Evolutionary conservation across 2,888 invertebrate genomes (phyloP).

Genomic region (Druceiella hillmani): DNA sequence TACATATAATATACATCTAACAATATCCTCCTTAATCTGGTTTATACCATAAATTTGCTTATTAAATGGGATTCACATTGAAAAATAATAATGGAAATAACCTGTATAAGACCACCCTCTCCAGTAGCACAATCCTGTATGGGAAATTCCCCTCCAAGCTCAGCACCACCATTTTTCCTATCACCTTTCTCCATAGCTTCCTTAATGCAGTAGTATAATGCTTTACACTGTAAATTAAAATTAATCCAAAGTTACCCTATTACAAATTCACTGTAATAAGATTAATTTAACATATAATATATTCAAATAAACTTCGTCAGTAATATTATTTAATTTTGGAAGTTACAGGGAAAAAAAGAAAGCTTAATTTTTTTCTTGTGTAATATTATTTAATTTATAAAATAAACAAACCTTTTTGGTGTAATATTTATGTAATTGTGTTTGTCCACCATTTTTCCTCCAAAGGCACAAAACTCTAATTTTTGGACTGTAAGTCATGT

Average conservation of each 20-base stretch:
- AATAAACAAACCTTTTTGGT: conserved; percentile 80
- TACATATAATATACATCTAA: no score
- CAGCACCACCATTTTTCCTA: conserved; percentile 61
- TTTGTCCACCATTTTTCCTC: conserved; percentile 91
- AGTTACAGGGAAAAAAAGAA: no score
- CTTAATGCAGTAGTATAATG: conserved; percentile 97
- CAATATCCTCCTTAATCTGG: no score
- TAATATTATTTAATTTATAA: background rate
- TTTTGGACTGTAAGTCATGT: conserved; percentile 99
- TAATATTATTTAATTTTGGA: no score
- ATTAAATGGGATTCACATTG: no score
- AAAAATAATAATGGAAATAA: no score
- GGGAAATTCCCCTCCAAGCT: conserved; percentile 94
- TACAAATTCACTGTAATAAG: conserved; percentile 3
- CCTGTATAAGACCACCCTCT: conserved; percentile 93
- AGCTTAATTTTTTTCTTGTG: no score
- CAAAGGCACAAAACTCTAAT: conserved; percentile 96
- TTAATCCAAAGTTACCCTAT: conserved; percentile 2
- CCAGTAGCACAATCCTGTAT: conserved; percentile 96
- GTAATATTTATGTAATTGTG: conserved; percentile 96
- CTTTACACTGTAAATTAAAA: conserved; percentile 80
- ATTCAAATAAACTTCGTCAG: no score
- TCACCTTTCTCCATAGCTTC: conserved; percentile 95
- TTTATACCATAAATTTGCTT: no score
- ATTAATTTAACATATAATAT: conserved; percentile 6